These are phyloP conservation scores for Notocelia uddmanniana DNA, from an alignment of 2,888 invertebrate genomes.

Conservation along the genomic window DNA sequence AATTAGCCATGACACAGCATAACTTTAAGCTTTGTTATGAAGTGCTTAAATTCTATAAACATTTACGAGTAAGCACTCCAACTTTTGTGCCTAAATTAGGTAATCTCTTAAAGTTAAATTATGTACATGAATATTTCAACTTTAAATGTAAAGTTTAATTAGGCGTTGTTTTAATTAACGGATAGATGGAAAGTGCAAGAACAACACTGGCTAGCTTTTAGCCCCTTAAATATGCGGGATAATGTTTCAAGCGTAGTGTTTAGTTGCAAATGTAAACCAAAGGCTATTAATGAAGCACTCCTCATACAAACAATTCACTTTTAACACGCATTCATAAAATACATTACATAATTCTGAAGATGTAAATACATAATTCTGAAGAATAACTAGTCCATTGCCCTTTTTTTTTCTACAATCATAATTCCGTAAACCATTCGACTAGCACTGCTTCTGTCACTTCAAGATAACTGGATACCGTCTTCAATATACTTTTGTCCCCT, in stretches of 20 bases:
- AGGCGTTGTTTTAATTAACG: neutral
- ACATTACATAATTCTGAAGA: too few relatives aligned
- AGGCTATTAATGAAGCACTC: too few relatives aligned
- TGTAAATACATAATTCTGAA: too few relatives aligned
- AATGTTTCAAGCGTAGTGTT: neutral
- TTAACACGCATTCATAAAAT: too few relatives aligned
- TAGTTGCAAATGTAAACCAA: too few relatives aligned
- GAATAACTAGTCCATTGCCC: too few relatives aligned
- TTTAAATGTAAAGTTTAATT: slow-evolving; percentile 2
- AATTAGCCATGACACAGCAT: slow-evolving; percentile 3
- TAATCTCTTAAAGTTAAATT: slow-evolving; percentile 16
- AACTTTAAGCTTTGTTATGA: slow-evolving; percentile 3
- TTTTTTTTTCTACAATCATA: too few relatives aligned
- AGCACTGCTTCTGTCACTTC: too few relatives aligned
- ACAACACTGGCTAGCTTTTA: neutral
- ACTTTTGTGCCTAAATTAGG: slow-evolving; percentile 8
- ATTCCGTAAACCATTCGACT: too few relatives aligned
- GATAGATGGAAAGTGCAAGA: neutral
- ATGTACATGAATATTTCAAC: slow-evolving; percentile 16
- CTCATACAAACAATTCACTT: too few relatives aligned
- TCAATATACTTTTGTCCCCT: too few relatives aligned
- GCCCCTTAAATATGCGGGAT: neutral
- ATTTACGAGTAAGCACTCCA: neutral
- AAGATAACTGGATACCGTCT: too few relatives aligned
- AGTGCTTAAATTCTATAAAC: slow-evolving; percentile 9